Base-by-base conservation (phyloP, 2,797 vertebrate genomes). In the Sitta carolinensis region DNA sequence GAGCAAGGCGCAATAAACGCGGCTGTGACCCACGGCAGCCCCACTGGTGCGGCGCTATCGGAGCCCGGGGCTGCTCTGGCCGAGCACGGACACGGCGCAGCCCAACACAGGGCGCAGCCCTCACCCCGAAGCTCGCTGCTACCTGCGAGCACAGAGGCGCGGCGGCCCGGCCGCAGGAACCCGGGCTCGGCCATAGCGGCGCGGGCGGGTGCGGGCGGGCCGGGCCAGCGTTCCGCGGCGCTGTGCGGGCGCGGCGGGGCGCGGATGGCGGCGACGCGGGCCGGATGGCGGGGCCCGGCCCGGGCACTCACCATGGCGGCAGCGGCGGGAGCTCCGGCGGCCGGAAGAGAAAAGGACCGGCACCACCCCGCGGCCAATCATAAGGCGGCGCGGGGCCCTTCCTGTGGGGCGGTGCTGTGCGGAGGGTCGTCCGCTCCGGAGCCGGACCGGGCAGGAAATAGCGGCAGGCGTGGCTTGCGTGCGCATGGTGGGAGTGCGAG, bases 171-270 rank as follows among this genome's bases (percentile, higher is more conserved):
- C 70, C 52, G 8, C 52, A 0, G 3, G 1, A 66, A 5, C 4
- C 10, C 2, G 6, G 1, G 11, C 19, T 23, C 13, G 4, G 13
- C 55, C 75, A 88, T 50, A 32, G 0, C 17, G 2, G 14, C 16
- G 0, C 42, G 7, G 5, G 3, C 27, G 7, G 3, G 32, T 27
- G 7, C 15, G 0, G 5, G 0, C 4, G 11, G 6, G 2, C 8
- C 10, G 0, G 12, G 4, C 7, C 11, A 0, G 0, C 8, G 1
- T 1, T 0, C 0, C 1, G 2, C 6, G 0, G 6, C 5, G 0
- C 1, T 11, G 16, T 7, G 4, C 4, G 26, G 3, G 7, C 7
- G 16, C 70, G n/a, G 26, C 20, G 5, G 27, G n/a, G 21, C n/a
- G 0, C 12, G n/a, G 70, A 74, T 74, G 72, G 55, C 34, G 43